Evolutionary conservation across 2,797 vertebrate species (phyloP), one percentile per base, ranked within the genome.

Genomic region (Epinephelus malabaricus): DNA sequence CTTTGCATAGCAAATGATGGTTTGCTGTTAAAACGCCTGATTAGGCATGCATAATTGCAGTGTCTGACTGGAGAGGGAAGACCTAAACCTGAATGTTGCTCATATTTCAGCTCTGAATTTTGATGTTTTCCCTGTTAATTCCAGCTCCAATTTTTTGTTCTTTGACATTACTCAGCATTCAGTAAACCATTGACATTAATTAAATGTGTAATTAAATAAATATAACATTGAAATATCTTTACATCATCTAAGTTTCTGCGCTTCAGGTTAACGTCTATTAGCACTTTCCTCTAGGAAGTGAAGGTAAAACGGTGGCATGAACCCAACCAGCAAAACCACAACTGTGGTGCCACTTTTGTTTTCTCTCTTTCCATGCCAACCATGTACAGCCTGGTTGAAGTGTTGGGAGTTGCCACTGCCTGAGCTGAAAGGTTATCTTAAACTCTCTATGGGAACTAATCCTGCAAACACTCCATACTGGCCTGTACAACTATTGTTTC

Each of bases 371-470:
- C 86, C 76, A 82, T 84, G 82, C 63, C 77, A 82, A 81, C 84
- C 59, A 34, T 21, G 3, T 68, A 78, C 80, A 4, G 63, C 30
- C 66, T 69, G 53, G 65, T 27, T 38, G 51, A 85, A 45, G 25
- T 73, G 56, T 68, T 80, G 81, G 78, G 78, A 81, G 85, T 85
- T 82, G 60, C 81, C 78, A 69, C 61, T 50, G 78, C 70, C 60
- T 72, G 79, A 77, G 63, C 65, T 79, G 45, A 59, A 77, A 77
- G 78, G 81, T 88, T 89, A 93, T 92, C 88, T 80, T 75, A 23
- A 88, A 70, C 49, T 71, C 60, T 70, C 63, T 66, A 50, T 83
- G 79, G 86, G 79, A 90, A 83, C 82, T 62, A 71, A 78, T 77
- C 75, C 73, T 71, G 43, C 56, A 80, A 50, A 66, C 69, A 66